These are phyloP conservation scores for human DNA, from an alignment of 2,113 vertebrate species.

Conservation along the genomic window GRCh38 chr18:27297001-27297500, in stretches of 20 bases:
- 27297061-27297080: not conserved
- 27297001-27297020: not conserved
- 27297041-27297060: not conserved
- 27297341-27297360: not conserved
- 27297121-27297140: too few relatives aligned
- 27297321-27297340: too few relatives aligned
- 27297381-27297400: not conserved
- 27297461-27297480: conserved; percentile 21
- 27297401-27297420: conserved; percentile 34
- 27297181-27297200: too few relatives aligned
- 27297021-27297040: not conserved
- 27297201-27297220: too few relatives aligned
- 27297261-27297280: too few relatives aligned
- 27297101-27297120: too few relatives aligned
- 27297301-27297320: rapidly evolving
- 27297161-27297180: too few relatives aligned
- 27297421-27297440: conserved; percentile 34
- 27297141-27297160: too few relatives aligned
- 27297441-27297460: not conserved
- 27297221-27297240: too few relatives aligned
- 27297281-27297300: too few relatives aligned
- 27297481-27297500: not conserved
- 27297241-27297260: too few relatives aligned
- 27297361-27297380: not conserved
- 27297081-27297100: too few relatives aligned